Conservation (phyloP, 2,888 invertebrate species). For the Latrodectus elegans region DNA sequence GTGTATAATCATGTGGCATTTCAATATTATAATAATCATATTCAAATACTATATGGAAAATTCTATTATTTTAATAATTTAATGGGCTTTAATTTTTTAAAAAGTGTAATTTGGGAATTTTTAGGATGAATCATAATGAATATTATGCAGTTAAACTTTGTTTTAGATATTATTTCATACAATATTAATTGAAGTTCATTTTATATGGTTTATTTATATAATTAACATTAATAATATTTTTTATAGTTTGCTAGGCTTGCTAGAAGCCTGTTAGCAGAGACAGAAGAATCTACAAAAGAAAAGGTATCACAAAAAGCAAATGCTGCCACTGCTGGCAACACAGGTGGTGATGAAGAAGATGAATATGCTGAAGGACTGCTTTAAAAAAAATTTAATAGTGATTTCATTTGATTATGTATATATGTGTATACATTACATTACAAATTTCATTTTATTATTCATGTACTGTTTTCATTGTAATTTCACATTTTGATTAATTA, state of each 20-base stretch:
- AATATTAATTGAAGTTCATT: background rate
- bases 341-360: constrained; percentile 41
- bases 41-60: too few species aligned
- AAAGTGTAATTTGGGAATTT: too few species aligned
- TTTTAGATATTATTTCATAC: background rate
- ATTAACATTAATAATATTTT: background rate
- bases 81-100: background rate
- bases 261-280: constrained; percentile 36
- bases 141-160: background rate
- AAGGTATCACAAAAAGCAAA: background rate
- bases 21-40: too few species aligned
- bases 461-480: background rate
- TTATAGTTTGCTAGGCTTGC: constrained; percentile 62
- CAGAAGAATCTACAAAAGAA: constrained; percentile 19
- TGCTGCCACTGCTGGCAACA: background rate
- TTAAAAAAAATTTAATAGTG: constrained; percentile 12
- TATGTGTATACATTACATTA: constrained; percentile 15
- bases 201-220: background rate
- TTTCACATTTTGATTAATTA: background rate
- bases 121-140: background rate
- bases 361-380: constrained; percentile 57
- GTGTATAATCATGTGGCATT: too few species aligned
- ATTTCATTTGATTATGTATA: constrained; percentile 14
- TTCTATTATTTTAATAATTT: too few species aligned
- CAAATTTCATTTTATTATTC: background rate